Base-by-base conservation (phyloP, 2,888 invertebrate genomes). In the Troilus luridus region DNA sequence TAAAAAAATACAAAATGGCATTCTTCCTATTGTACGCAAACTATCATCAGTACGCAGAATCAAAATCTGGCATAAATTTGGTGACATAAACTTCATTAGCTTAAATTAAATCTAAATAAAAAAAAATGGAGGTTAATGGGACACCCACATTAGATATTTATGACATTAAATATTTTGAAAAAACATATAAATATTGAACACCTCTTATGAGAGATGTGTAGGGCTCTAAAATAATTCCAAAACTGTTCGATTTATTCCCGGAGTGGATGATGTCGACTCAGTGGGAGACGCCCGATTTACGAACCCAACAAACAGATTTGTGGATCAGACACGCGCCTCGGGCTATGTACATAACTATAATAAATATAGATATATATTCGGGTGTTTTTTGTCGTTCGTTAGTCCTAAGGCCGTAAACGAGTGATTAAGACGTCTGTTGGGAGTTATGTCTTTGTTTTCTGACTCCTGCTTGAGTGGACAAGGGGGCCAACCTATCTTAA, bases 401-500 rank as follows among this genome's bases (percentile, higher is more conserved):
- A 77, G 72, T 77, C 72, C 27, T 19, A 17, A 17, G 24, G 14
- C 56, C 56, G 64, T 89, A 64, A 90, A 90, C 24, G 21, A 59
- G 56, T 77, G 67, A 90, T 90, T 72, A 90, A 90, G 72, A 90
- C 77, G 90, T 90, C 72, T 9, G 56, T 21, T 8, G 56, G 67
- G 58, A 90, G 56, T 90, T 90, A 90, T 90, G 90, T 59, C 90
- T 90, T 72, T 56, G 90, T 77, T 90, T 58, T 90, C 72, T 77
- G 10, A 17, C 72, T 41, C 19, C 72, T 17, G 72, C 41, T 27
- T 41, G 72, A 41, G 19, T 77, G 72, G 72, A 77, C 72, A 77
- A 77, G 72, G 41, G 72, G 17, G 72, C 72, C 72, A 7, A 8
- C 72, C 8, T 77, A 7, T 77, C 41, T 41, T 77, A 41, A 77